These are phyloP conservation scores for Tragelaphus buxtoni DNA, from an alignment of 2,113 vertebrate genomes.

Conservation along the genomic window DNA sequence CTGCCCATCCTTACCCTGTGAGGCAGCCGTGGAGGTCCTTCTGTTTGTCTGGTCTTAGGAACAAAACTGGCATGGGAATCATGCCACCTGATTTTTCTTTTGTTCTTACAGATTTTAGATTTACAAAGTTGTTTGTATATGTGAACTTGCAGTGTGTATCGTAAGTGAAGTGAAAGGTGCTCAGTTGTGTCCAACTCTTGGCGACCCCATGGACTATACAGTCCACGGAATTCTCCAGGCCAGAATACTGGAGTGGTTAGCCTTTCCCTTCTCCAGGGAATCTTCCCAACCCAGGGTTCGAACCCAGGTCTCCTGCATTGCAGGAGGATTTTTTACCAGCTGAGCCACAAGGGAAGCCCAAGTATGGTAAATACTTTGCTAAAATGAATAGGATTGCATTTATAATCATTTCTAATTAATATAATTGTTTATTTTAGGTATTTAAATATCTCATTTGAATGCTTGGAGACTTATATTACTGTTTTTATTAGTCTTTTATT, in stretches of 20 bases:
- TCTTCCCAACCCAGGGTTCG: neutral
- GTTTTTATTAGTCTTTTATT: neutral
- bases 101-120: neutral
- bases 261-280: neutral
- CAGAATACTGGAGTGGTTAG: neutral
- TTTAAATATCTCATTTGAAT: neutral
- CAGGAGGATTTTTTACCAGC: neutral
- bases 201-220: neutral
- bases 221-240: neutral
- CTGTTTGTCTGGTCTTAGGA: neutral
- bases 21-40: neutral
- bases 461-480: neutral
- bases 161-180: neutral
- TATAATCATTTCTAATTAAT: conserved; percentile 6
- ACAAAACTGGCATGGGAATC: neutral
- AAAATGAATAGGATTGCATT: neutral
- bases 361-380: neutral
- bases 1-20: neutral
- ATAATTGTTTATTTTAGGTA: neutral
- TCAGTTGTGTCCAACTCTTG: neutral
- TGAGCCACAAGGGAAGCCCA: neutral
- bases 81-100: neutral
- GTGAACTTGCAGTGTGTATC: neutral
- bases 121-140: neutral
- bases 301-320: neutral